phyloP scores from a whole-genome alignment of 2,888 invertebrate species.

The Caenorhabditis sp. region DNA sequence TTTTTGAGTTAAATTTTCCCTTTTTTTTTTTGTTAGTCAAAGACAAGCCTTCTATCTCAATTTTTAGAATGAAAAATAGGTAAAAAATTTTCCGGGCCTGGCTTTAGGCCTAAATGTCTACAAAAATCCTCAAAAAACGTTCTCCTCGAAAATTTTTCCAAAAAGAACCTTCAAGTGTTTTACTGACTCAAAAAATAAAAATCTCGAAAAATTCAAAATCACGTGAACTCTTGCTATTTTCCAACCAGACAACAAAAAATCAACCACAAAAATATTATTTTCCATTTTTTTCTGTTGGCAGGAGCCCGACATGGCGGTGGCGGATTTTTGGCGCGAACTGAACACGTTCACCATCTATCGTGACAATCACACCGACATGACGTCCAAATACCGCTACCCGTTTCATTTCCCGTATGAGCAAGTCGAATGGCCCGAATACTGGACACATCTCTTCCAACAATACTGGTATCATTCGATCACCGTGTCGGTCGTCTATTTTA shows the following conservation, averaged over 20 bases:
- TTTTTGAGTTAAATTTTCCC: too few species aligned
- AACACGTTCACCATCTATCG: slow-evolving; percentile 66
- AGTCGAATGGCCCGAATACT: slow-evolving; percentile 55
- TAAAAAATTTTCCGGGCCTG: too few species aligned
- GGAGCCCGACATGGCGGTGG: slow-evolving; percentile 26
- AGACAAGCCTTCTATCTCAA: too few species aligned
- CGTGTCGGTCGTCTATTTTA: slow-evolving; percentile 76
- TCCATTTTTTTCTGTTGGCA: background rate
- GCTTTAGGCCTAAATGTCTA: too few species aligned
- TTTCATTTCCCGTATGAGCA: slow-evolving; percentile 66
- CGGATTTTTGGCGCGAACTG: slow-evolving; percentile 50
- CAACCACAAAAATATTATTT: background rate
- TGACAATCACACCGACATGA: slow-evolving; percentile 50
- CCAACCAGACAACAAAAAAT: background rate
- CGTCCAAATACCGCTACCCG: slow-evolving; percentile 65
- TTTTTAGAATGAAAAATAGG: too few species aligned
- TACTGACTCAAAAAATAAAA: too few species aligned
- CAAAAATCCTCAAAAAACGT: too few species aligned
- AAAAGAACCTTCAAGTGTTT: too few species aligned
- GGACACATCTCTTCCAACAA: slow-evolving; percentile 65
- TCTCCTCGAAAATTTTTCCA: too few species aligned
- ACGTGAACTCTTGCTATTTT: background rate
- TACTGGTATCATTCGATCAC: slow-evolving; percentile 78
- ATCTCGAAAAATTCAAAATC: background rate
- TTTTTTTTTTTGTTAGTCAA: too few species aligned